Percentiles rank a stretch among this genome's conserved stretches.
Conservation (phyloP, 2,797 vertebrate genomes). For the Poecilia wingei region DNA sequence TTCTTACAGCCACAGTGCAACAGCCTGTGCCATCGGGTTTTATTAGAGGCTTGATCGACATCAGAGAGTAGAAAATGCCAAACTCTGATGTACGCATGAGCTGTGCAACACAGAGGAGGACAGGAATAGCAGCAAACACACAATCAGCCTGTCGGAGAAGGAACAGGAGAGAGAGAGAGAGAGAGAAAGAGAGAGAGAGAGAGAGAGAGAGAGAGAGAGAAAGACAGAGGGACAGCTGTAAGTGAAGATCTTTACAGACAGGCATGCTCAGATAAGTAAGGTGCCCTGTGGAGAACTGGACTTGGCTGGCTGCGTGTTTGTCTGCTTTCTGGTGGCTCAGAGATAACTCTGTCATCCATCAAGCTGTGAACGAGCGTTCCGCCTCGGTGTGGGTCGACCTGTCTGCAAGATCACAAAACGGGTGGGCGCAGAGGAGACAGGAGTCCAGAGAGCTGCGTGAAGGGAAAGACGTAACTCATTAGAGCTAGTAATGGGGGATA, state of each 20-base stretch:
- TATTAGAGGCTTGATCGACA: conserved; percentile 43
- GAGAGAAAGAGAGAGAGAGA: conserved; percentile 8
- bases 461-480: not conserved
- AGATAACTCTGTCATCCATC: conserved; percentile 63
- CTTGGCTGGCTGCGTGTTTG: conserved; percentile 33
- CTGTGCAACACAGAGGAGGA: conserved; percentile 30
- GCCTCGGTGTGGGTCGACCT: conserved; percentile 12
- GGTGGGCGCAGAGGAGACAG: not conserved
- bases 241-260: conserved; percentile 40
- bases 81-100: conserved; percentile 11
- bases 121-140: conserved; percentile 55
- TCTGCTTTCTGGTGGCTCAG: conserved; percentile 41
- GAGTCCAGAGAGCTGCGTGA: conserved; percentile 4
- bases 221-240: conserved; percentile 8
- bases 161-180: conserved; percentile 7
- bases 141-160: conserved; percentile 29
- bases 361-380: conserved; percentile 20
- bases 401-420: conserved; percentile 35
- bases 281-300: conserved; percentile 34
- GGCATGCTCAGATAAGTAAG: conserved; percentile 31
- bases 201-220: conserved; percentile 6
- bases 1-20: conserved; percentile 38
- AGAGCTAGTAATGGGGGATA: not conserved
- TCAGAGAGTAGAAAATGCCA: conserved; percentile 22
- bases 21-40: conserved; percentile 44